phyloP scores from a whole-genome alignment of 2,113 vertebrate genomes.

The Sorex fumeus region DNA sequence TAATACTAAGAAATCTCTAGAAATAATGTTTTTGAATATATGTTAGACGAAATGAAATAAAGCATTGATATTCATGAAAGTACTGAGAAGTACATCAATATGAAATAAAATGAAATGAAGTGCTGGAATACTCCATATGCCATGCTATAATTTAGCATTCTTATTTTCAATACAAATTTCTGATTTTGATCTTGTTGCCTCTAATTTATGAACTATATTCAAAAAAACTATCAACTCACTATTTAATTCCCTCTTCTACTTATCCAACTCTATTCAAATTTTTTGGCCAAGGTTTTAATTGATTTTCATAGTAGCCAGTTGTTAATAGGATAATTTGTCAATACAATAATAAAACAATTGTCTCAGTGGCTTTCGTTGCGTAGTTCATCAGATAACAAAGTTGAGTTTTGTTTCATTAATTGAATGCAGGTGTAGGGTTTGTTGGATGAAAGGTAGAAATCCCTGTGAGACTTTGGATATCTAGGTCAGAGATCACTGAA shows the following conservation, averaged over 20 bases:
- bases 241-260: constrained; percentile 86
- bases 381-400: constrained; percentile 94
- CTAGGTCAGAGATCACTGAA: constrained; percentile 92
- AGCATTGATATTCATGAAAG: constrained; percentile 37
- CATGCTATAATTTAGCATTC: constrained; percentile 79
- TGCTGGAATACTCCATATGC: constrained; percentile 71
- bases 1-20: constrained; percentile 30
- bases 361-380: constrained; percentile 87
- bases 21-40: constrained; percentile 75
- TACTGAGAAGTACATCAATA: constrained; percentile 3
- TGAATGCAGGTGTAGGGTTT: constrained; percentile 92
- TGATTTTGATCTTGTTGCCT: constrained; percentile 84
- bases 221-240: constrained; percentile 82
- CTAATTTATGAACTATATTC: constrained; percentile 85
- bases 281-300: constrained; percentile 89
- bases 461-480: constrained; percentile 91
- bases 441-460: constrained; percentile 87
- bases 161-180: constrained; percentile 87
- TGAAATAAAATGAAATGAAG: constrained; percentile 80
- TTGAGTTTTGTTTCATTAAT: constrained; percentile 92
- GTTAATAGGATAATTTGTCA: constrained; percentile 94
- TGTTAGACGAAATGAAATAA: constrained; percentile 49
- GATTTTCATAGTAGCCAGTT: constrained; percentile 90
- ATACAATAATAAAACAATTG: constrained; percentile 93
- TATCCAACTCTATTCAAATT: constrained; percentile 82